Conservation (phyloP, 2,113 vertebrate species). For the Odontophorus gujanensis region DNA sequence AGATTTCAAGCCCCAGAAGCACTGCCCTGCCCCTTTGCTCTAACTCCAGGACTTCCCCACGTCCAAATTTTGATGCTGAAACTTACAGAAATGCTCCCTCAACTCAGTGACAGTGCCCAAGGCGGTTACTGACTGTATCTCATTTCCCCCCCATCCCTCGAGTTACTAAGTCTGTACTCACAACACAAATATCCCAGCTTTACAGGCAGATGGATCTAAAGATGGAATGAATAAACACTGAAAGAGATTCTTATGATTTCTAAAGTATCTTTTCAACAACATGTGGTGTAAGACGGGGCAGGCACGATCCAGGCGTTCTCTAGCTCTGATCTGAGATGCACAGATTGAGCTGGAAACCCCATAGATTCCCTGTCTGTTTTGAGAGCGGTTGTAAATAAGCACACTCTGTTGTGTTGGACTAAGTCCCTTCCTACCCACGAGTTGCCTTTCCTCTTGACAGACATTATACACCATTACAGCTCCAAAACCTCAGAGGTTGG, state of each 20-base stretch:
- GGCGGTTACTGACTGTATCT: not conserved
- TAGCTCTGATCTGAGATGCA: not conserved
- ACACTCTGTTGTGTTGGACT: fast-evolving
- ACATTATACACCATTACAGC: not conserved
- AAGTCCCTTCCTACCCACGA: not conserved
- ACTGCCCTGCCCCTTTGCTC: not conserved
- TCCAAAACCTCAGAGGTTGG: not conserved
- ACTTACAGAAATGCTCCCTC: not conserved
- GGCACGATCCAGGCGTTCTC: fast-evolving
- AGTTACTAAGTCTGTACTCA: not conserved
- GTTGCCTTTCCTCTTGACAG: not conserved
- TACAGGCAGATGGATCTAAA: not conserved
- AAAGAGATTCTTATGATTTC: not conserved
- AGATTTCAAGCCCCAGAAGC: not conserved
- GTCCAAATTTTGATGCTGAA: not conserved
- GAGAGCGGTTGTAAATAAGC: not conserved
- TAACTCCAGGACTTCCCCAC: not conserved
- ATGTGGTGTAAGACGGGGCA: not conserved
- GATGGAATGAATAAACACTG: not conserved
- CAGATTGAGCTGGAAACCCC: not conserved
- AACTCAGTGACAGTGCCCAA: not conserved
- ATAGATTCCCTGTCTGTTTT: fast-evolving
- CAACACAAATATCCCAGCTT: not conserved
- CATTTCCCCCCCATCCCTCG: not conserved
- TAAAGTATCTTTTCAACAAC: not conserved